Evolutionary conservation across 2,797 vertebrate genomes (phyloP).

Genomic region (Chrysocyon brachyurus): DNA sequence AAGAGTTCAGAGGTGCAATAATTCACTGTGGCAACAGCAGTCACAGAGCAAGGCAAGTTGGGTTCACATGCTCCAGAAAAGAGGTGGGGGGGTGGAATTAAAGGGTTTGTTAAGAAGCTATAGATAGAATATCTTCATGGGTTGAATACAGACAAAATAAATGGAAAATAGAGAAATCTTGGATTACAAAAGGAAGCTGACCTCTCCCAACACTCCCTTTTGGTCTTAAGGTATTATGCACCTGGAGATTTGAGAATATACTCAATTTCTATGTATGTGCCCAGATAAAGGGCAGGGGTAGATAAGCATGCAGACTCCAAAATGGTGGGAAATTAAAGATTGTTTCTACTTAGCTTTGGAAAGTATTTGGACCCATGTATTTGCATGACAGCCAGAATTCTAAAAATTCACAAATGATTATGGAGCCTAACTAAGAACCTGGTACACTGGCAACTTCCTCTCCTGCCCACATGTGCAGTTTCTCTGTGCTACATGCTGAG

Average conservation of each 20-base stretch:
- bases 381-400: background rate
- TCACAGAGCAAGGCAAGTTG: conserved; percentile 76
- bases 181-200: conserved; percentile 45
- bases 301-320: background rate
- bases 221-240: background rate
- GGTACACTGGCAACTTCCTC: background rate
- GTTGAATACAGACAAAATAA: conserved; percentile 21
- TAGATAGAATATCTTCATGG: background rate
- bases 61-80: conserved; percentile 78
- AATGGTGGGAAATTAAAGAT: background rate
- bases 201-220: background rate
- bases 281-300: background rate
- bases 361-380: background rate
- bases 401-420: background rate
- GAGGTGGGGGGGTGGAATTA: background rate
- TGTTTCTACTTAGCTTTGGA: background rate
- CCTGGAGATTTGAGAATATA: conserved; percentile 20
- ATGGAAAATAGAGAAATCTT: conserved; percentile 21
- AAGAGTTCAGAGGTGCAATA: conserved; percentile 76
- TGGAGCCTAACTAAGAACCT: background rate
- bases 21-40: conserved; percentile 80
- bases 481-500: background rate
- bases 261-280: background rate
- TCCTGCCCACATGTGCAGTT: background rate
- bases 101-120: conserved; percentile 71